Conservation (phyloP, 92 coral and sea anemone species). For the Phenganax marumi region DNA sequence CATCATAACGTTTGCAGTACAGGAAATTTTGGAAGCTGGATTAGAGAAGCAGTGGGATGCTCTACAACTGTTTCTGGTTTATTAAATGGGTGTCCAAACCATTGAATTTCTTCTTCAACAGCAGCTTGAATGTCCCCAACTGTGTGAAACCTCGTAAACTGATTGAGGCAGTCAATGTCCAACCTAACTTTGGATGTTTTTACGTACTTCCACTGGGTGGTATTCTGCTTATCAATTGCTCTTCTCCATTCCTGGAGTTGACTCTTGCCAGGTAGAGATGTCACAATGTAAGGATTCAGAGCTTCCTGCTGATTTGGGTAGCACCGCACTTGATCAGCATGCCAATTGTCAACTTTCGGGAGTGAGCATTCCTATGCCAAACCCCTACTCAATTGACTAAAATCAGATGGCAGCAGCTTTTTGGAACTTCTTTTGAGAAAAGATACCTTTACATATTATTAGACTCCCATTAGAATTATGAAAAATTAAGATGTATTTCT, state of each 20-base stretch:
- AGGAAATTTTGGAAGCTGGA: slow-evolving; percentile 5
- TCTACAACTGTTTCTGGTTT: background rate
- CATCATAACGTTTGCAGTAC: slow-evolving; percentile 16
- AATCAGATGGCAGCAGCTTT: background rate
- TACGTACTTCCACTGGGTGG: background rate
- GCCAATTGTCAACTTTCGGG: background rate
- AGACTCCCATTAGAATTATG: background rate
- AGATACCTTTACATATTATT: background rate
- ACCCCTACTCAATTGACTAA: background rate
- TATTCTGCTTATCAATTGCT: background rate
- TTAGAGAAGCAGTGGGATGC: slow-evolving; percentile 11
- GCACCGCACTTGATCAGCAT: slow-evolving; percentile 1
- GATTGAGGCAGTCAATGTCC: slow-evolving; percentile 6
- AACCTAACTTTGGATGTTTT: background rate
- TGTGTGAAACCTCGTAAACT: background rate
- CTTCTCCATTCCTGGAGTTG: background rate
- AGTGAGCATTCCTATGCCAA: background rate
- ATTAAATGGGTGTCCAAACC: too few relatives aligned
- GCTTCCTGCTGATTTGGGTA: background rate
- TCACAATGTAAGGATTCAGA: background rate
- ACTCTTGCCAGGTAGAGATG: slow-evolving; percentile 8
- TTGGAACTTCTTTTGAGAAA: slow-evolving; percentile 3
- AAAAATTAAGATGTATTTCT: background rate
- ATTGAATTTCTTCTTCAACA: background rate
- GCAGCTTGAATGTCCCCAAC: background rate